Evolutionary conservation across 2,888 invertebrate genomes (phyloP).

Genomic region (Nemurella pictetii): DNA sequence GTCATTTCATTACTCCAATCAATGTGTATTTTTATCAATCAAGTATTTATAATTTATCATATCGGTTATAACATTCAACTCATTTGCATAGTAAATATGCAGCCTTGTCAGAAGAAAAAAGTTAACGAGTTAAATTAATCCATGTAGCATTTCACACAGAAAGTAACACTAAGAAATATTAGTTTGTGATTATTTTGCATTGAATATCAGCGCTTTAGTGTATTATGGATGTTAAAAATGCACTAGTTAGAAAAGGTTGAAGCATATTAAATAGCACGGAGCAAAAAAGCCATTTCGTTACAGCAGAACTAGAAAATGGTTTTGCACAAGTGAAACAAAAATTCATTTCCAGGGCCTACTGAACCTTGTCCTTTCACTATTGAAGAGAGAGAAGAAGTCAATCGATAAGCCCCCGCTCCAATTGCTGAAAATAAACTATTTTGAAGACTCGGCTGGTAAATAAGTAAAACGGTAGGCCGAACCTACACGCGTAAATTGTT

Average conservation of each 20-base stretch:
- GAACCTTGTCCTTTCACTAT: slow-evolving; percentile 25
- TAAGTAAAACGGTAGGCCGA: too few species aligned
- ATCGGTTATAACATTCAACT: neutral
- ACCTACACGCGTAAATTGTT: too few species aligned
- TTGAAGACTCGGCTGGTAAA: neutral
- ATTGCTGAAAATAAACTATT: slow-evolving; percentile 17
- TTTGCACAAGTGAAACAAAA: neutral
- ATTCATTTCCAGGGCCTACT: neutral
- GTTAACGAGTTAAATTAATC: neutral
- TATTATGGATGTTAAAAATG: neutral
- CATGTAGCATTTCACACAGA: neutral
- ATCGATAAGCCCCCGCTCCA: neutral
- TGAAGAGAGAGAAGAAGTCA: slow-evolving; percentile 16
- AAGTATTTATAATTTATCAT: neutral
- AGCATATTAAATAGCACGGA: neutral
- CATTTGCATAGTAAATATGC: too few species aligned
- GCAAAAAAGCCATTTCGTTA: neutral
- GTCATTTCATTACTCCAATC: too few species aligned
- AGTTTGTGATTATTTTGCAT: neutral
- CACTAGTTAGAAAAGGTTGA: neutral
- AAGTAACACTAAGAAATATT: neutral
- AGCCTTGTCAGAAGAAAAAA: neutral
- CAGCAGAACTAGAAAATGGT: neutral
- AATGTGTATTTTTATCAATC: slow-evolving; percentile 17
- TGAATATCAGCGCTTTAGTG: neutral